Evolutionary conservation across 2,113 vertebrate species (phyloP), one percentile per base, ranked within the genome.

Genomic region (Salvator merianae): DNA sequence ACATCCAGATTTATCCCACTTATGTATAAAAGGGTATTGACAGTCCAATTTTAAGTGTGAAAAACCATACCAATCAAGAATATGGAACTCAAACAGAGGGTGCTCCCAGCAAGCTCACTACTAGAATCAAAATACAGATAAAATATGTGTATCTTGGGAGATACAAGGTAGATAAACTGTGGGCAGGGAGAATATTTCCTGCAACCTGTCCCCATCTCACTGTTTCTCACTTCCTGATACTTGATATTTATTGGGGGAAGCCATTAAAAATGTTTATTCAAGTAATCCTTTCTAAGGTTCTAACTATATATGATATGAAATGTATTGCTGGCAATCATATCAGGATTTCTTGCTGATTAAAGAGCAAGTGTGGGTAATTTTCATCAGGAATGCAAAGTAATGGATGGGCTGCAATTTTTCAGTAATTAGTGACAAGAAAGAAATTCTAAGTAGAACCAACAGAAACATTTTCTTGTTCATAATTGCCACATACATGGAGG

Each of bases 231-330:
- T 4, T 34, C 82, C 62, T 59, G 16, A 59, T 59, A 59, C 30
- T 66, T 83, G 72, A 80, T 8, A 10, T 63, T 82, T 1, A 12
- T 74, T 32, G 86, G 30, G n/a, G 13, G 86, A 89, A 84, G 4
- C 1, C 0, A 77, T 38, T 62, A 53, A 77, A 85, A 8, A 65
- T 24, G 5, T 65, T 77, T 77, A 50, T 70, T 76, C 84, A 71
- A 71, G 68, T 81, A 55, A 53, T 76, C 55, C 55, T 59, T 20
- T 59, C 16, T 55, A 16, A 55, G 10, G 3, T 55, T 55, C 53
- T 55, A 55, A 55, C 53, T 16, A 55, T 16, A 55, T 55, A 55
- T 55, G 53, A 16, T 55, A 55, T 13, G 16, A 55, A 55, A 55
- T 55, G 16, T 55, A 55, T 55, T 55, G 43, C 43, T 47, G 6